Base-by-base conservation (phyloP, 2,888 invertebrate genomes). In the Miltochrista miniata region DNA sequence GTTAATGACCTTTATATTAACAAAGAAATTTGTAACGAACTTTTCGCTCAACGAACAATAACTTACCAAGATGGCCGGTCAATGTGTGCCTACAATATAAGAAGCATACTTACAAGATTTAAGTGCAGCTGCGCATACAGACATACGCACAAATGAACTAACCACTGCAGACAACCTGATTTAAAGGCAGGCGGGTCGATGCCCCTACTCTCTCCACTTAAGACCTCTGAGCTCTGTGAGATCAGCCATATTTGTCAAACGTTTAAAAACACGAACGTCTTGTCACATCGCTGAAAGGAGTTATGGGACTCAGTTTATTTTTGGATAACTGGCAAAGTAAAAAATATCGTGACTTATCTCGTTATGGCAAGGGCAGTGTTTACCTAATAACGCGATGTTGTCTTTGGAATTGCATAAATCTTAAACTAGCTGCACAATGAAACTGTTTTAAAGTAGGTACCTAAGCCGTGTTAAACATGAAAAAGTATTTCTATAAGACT, bases 101-200 rank as follows among this genome's bases (percentile, higher is more conserved):
- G 40, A 42, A 48, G 29, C 51, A 54, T 54, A 51, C 44, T 51
- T 46, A 48, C 45, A 24, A 45, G 48, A 56, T 48, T 54, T 55
- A 64, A 58, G 68, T 60, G 67, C 72, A 74, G 71, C 72, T 70
- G 73, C 68, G 64, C 62, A 70, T 62, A 70, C 73, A 70, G 68
- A 72, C 68, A 67, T 65, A 70, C 72, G 70, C 70, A 70, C 75
- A 79, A 76, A 71, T 68, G 69, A 70, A 75, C 67, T 77, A 76
- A 80, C 77, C 74, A 76, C 77, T 75, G 75, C 78, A 79, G 83
- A 84, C 87, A 83, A 76, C 74, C 79, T 85, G 87, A 88, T 86
- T 87, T 86, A 24, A 86, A 81, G 75, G 76, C 76, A 69, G 62
- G 54, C 55, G 70, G 84, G 81, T 83, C 81, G 80, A 76, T 67